Evolutionary conservation across 2,113 vertebrate species (phyloP).

Genomic region (Lasiurus cinereus): DNA sequence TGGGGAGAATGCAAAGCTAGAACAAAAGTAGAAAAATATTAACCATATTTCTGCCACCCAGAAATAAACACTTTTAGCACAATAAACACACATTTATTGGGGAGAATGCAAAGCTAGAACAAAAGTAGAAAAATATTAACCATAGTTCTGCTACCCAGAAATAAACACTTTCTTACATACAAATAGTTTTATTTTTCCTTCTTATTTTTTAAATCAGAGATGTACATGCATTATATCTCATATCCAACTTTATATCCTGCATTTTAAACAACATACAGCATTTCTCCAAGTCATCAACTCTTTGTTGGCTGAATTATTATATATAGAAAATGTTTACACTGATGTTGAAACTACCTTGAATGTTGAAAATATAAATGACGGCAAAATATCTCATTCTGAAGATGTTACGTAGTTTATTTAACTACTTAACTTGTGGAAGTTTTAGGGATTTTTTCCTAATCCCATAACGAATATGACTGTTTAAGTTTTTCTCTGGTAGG

Average conservation of each 20-base stretch:
- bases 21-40: conserved; percentile 44
- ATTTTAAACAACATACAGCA: neutral
- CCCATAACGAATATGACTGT: neutral
- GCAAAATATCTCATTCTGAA: conserved; percentile 17
- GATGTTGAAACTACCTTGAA: conserved; percentile 44
- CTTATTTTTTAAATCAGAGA: neutral
- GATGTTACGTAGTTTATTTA: conserved; percentile 19
- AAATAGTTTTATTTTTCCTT: neutral
- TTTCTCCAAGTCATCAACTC: conserved; percentile 11
- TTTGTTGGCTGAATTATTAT: neutral
- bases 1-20: conserved; percentile 3
- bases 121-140: conserved; percentile 46
- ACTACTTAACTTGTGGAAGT: neutral
- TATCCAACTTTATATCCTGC: neutral
- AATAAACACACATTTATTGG: conserved; percentile 13
- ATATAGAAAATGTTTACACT: neutral
- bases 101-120: conserved; percentile 16
- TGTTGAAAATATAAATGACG: neutral
- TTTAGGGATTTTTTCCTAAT: conserved; percentile 32
- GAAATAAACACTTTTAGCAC: conserved; percentile 50
- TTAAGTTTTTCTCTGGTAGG: conserved; percentile 16
- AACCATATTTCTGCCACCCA: neutral
- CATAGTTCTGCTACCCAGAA: neutral
- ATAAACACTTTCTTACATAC: conserved; percentile 13
- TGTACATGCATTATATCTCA: neutral